Conservation (phyloP, 2,888 invertebrate genomes). For the Machimus atricapillus region DNA sequence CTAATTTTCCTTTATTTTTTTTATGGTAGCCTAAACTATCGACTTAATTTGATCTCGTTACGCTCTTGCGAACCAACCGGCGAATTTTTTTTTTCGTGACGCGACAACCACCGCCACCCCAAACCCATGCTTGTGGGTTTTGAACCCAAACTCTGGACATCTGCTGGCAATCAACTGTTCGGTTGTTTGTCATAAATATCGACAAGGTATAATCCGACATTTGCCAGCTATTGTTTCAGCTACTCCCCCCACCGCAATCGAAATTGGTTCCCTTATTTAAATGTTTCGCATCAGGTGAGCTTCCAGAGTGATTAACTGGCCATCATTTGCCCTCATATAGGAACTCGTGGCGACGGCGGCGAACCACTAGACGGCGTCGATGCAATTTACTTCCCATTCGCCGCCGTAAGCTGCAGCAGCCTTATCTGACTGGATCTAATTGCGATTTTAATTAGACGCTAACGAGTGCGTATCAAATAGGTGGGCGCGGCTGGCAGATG, state of each 20-base stretch:
- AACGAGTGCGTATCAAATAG: background rate
- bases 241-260: background rate
- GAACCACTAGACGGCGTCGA: background rate
- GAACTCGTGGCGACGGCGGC: background rate
- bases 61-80: background rate
- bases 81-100: conserved; percentile 1
- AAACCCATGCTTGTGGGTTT: background rate
- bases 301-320: background rate
- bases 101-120: background rate
- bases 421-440: conserved; percentile 31
- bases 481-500: background rate
- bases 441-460: conserved; percentile 18
- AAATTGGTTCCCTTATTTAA: background rate
- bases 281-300: conserved; percentile 5
- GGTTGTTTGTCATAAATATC: background rate
- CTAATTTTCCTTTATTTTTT: conserved; percentile 3
- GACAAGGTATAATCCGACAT: background rate
- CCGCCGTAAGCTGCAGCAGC: background rate
- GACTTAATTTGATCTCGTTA: conserved; percentile 27
- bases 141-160: background rate
- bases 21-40: background rate
- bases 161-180: background rate
- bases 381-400: conserved; percentile 13
- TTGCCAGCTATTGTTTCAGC: background rate
- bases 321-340: background rate